These are phyloP conservation scores for Tinea trinotella DNA, from an alignment of 2,888 invertebrate species.

Conservation along the genomic window DNA sequence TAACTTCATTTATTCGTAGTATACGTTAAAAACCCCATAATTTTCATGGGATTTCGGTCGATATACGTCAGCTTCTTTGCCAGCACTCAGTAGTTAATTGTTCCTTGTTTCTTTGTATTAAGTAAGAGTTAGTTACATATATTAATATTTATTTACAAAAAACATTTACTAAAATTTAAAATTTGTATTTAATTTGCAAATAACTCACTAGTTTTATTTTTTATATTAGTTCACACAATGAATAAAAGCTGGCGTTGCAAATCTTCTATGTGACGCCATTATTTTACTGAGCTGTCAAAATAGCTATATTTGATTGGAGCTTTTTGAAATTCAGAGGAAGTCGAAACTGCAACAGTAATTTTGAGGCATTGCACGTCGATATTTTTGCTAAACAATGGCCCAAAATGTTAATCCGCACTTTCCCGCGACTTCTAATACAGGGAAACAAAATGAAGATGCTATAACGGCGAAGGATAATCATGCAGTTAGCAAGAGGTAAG, in stretches of 20 bases:
- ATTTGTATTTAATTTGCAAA: no score
- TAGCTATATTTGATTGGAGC: slow-evolving; percentile 58
- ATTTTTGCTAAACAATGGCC: slow-evolving; percentile 75
- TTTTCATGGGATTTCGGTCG: no score
- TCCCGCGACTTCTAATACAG: slow-evolving; percentile 78
- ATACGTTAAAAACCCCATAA: no score
- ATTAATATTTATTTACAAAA: no score
- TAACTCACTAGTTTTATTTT: no score
- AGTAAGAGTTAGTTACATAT: no score
- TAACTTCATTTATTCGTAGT: no score
- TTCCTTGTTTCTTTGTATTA: no score
- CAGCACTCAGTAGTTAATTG: no score
- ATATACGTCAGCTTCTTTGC: no score
- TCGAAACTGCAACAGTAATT: slow-evolving; percentile 31
- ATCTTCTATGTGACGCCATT: slow-evolving; percentile 48
- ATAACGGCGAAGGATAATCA: slow-evolving; percentile 86
- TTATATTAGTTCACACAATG: slow-evolving; percentile 19
- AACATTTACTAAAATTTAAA: no score
- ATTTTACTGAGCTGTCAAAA: slow-evolving; percentile 48
- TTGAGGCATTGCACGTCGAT: slow-evolving; percentile 42
- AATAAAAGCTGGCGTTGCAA: slow-evolving; percentile 31
- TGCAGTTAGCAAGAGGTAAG: slow-evolving; percentile 91
- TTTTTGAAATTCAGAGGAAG: slow-evolving; percentile 66
- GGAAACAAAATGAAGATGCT: slow-evolving; percentile 86
- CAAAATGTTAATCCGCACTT: slow-evolving; percentile 90